phyloP scores from a whole-genome alignment of 2,888 invertebrate genomes.

The Megastigmus dorsalis region DNA sequence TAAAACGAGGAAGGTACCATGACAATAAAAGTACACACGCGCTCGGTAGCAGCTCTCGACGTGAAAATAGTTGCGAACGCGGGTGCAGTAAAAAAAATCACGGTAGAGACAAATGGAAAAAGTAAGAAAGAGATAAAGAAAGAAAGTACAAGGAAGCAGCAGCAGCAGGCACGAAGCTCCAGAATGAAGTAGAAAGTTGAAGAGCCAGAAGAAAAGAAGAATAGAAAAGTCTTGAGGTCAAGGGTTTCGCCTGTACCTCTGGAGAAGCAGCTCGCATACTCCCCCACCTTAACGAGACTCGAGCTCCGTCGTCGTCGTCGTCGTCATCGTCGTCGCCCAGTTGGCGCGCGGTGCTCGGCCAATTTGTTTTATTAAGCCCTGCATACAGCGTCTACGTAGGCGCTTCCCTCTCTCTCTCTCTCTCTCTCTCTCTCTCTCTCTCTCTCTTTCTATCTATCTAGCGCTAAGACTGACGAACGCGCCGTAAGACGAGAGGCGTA shows the following conservation, averaged over 20 bases:
- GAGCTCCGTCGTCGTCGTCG: not conserved
- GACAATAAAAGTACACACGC: too few species aligned
- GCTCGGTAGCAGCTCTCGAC: too few species aligned
- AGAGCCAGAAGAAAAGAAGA: not conserved
- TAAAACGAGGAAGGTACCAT: too few species aligned
- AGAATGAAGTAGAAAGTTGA: not conserved
- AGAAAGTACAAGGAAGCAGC: not conserved
- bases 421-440: slow-evolving; percentile 5
- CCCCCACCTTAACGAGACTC: slow-evolving; percentile 16
- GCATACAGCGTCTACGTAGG: too few species aligned
- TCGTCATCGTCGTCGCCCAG: slow-evolving; percentile 5
- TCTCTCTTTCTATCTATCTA: slow-evolving; percentile 1
- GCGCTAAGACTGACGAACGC: slow-evolving; percentile 15
- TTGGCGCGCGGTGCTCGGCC: slow-evolving; percentile 18
- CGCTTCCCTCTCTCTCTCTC: not conserved
- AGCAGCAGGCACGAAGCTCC: not conserved
- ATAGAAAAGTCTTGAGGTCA: slow-evolving; percentile 27
- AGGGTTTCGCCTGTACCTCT: slow-evolving; percentile 19
- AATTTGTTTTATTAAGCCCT: slow-evolving; percentile 43
- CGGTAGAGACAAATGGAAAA: too few species aligned
- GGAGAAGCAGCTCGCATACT: not conserved
- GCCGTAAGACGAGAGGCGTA: not conserved
- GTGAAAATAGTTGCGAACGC: too few species aligned
- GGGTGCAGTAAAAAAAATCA: too few species aligned
- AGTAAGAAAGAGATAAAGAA: too few species aligned